Evolutionary conservation across 1,140 invertebrate species (phyloP), one percentile per base, ranked within the genome.

Genomic region (Drosophila prosaltans): DNA sequence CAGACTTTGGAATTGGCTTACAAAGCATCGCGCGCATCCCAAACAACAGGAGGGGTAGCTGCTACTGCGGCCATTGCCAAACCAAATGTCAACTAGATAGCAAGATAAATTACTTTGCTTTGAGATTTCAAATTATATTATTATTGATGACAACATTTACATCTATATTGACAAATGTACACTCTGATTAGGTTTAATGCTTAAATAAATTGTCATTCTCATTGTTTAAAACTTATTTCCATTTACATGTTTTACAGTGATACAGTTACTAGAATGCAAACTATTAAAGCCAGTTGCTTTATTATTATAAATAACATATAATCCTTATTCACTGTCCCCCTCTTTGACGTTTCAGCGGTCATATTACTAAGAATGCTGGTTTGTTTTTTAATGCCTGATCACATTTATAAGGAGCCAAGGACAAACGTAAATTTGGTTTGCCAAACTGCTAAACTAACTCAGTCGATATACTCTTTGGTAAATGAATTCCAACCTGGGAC

Each of bases 1-100:
- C 96, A 96, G 85, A 97, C 98, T 28, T 93, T 99, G 61, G 98
- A 99, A 94, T 96, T 97, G 93, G 98, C 97, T 21, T 99, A 99
- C 92, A 98, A 98, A 95, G 97, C 96, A 93, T 94, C 94, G 2
- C 93, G 93, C 30, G 93, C 93, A 3, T 16, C 78, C 1, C 81
- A 91, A 24, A 54, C 59, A 1, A 16, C 84, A 57, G 65, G 72
- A 30, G 40, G 62, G 9, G 8, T 40, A 2, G 6, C 43, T 0
- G 75, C 67, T 45, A 60, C 72, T 2, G 16, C 45, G n/a, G 26
- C 55, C 1, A 74, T 66, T 16, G 40, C 62, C 3, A 66, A 57
- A 7, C 40, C 45, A 28, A 30, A 41, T 2, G 58, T 11, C 9
- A 9, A 10, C 8, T 63, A 9, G 30, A 32, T 11, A 32, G 8